These are phyloP conservation scores for Heteromurus nitidus DNA, from an alignment of 2,888 invertebrate genomes.

Conservation along the genomic window DNA sequence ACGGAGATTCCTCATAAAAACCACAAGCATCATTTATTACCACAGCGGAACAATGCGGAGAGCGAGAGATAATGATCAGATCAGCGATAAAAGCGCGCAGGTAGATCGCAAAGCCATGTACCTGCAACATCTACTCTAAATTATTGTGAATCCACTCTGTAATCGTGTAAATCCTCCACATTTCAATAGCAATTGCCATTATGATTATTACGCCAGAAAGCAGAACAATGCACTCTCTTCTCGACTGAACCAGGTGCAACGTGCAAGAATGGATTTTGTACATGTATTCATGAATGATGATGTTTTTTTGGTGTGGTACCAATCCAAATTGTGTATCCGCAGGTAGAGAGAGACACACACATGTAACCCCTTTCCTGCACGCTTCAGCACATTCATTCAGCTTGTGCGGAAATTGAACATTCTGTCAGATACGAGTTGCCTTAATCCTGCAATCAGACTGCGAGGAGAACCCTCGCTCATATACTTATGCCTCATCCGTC, in stretches of 20 bases:
- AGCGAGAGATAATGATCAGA: neutral
- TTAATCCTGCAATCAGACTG: conserved; percentile 7
- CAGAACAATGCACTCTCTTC: conserved; percentile 7
- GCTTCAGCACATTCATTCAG: conserved; percentile 25
- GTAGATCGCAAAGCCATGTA: neutral
- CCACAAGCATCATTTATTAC: neutral
- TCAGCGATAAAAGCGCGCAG: neutral
- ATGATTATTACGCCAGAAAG: neutral
- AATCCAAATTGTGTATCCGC: neutral
- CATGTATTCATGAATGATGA: too few species aligned
- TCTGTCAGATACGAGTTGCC: neutral
- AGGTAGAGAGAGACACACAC: neutral
- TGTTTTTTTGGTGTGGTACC: too few species aligned
- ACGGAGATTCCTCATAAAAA: too few species aligned
- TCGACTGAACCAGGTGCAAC: neutral
- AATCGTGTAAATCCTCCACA: neutral
- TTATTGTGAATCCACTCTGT: neutral
- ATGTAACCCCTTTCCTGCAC: neutral
- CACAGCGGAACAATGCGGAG: neutral
- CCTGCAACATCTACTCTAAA: neutral
- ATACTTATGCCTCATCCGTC: too few species aligned
- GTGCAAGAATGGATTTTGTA: neutral
- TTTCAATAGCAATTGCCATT: neutral
- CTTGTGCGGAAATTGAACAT: conserved; percentile 5
- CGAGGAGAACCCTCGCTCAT: neutral